Evolutionary conservation across 37 sponge, comb jelly and placozoan species (phyloP).

Genomic region (Agelas oroides): DNA sequence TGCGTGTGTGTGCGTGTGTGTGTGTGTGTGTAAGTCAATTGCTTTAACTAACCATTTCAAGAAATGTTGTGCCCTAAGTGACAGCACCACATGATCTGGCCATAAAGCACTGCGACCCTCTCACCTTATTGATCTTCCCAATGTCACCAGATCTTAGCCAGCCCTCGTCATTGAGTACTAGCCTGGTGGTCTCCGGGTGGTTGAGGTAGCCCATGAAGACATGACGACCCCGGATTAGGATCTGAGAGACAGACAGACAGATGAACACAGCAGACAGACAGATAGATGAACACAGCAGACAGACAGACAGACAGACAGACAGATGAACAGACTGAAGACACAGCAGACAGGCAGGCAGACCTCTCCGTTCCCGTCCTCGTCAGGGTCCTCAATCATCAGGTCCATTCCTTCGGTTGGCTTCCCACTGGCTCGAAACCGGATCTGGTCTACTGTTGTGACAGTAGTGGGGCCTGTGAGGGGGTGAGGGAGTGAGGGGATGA

Average conservation of each 20-base stretch:
- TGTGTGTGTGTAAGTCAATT: no score
- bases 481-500: not conserved
- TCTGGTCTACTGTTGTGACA: conserved; percentile 61
- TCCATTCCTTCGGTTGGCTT: conserved; percentile 50
- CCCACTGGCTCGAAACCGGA: conserved; percentile 73
- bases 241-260: conserved; percentile 29
- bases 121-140: conserved; percentile 67
- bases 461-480: conserved; percentile 66
- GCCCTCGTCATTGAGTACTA: conserved; percentile 70
- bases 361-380: conserved; percentile 83
- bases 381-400: conserved; percentile 67
- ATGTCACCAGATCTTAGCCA: conserved; percentile 83
- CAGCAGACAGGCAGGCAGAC: conserved; percentile 43
- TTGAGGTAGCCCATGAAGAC: conserved; percentile 90
- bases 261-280: not conserved
- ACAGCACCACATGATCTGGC: no score
- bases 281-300: not conserved
- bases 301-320: conserved; percentile 11
- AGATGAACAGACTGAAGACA: not conserved
- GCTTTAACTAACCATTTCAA: no score
- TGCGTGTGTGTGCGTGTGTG: no score
- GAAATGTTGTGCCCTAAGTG: no score
- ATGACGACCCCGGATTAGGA: conserved; percentile 74
- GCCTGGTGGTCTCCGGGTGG: conserved; percentile 46
- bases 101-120: no score